Percentiles rank a stretch among this genome's conserved stretches.
Conservation (phyloP, 35 echinoderm and acorn worm genomes). For the Ophiothrix spiculata region DNA sequence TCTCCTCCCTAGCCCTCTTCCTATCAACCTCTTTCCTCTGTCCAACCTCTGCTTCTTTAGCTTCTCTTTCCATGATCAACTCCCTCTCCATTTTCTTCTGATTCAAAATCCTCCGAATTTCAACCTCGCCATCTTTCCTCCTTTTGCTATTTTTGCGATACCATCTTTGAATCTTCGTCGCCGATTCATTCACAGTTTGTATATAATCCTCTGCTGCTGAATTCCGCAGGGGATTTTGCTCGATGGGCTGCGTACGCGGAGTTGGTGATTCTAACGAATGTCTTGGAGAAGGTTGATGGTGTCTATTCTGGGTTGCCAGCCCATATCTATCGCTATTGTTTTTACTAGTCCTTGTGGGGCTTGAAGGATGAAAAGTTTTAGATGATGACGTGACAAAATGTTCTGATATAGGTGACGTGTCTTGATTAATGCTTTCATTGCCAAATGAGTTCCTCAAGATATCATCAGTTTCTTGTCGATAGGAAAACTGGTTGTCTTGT, state of each 20-base stretch:
- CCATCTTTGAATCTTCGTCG: conserved; percentile 81
- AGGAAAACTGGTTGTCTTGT: conserved; percentile 23
- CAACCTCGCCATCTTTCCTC: conserved; percentile 67
- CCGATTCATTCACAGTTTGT: conserved; percentile 68
- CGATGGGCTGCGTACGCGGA: neutral
- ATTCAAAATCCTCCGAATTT: conserved; percentile 76
- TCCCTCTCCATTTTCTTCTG: conserved; percentile 75
- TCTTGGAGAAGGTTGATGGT: neutral
- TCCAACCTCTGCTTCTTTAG: conserved; percentile 29
- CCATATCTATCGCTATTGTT: conserved; percentile 8
- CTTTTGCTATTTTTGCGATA: conserved; percentile 35
- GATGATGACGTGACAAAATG: conserved; percentile 16
- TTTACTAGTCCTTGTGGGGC: conserved; percentile 38
- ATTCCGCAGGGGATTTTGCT: conserved; percentile 16
- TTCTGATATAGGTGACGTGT: conserved; percentile 6
- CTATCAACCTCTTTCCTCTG: conserved; percentile 48
- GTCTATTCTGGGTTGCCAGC: neutral
- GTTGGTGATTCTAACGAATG: neutral
- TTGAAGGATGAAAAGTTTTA: conserved; percentile 48
- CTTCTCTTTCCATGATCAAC: conserved; percentile 61
- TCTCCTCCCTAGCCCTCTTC: conserved; percentile 75
- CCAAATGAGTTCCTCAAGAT: conserved; percentile 41
- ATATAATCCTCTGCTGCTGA: conserved; percentile 90
- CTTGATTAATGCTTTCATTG: neutral
- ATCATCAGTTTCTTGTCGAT: conserved; percentile 21